Evolutionary conservation across 2,797 vertebrate species (phyloP).

Genomic region (Chromis chromis): DNA sequence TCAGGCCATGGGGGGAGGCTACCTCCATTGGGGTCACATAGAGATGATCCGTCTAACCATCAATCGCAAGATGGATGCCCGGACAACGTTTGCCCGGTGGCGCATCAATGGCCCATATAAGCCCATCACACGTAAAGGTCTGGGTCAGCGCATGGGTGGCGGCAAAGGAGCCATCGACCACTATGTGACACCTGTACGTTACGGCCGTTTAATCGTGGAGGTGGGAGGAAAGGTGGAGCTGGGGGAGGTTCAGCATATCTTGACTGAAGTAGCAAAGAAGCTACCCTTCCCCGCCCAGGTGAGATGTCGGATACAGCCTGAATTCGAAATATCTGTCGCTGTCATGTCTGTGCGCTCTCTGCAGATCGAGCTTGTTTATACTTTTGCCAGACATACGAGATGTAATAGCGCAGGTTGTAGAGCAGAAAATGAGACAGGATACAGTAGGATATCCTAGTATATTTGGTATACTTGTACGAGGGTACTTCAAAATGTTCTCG

Average conservation of each 20-base stretch:
- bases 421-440: too few relatives aligned
- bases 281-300: conserved; percentile 91
- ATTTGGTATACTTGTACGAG: too few relatives aligned
- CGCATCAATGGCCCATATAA: conserved; percentile 89
- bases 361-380: too few relatives aligned
- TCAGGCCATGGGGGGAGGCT: conserved; percentile 94
- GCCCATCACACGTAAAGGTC: conserved; percentile 90
- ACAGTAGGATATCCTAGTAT: too few relatives aligned
- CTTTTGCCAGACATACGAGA: too few relatives aligned
- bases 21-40: conserved; percentile 94
- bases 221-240: conserved; percentile 91
- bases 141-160: conserved; percentile 96
- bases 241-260: conserved; percentile 83
- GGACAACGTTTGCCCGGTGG: conserved; percentile 91
- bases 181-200: conserved; percentile 91
- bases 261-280: conserved; percentile 89
- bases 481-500: too few relatives aligned
- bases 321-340: neutral
- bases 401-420: too few relatives aligned
- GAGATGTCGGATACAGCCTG: conserved; percentile 19
- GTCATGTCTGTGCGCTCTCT: too few relatives aligned
- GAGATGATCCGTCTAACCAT: conserved; percentile 97
- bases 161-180: conserved; percentile 95
- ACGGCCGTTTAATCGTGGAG: conserved; percentile 89
- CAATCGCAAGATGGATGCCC: conserved; percentile 88